phyloP scores from a whole-genome alignment of 2,797 vertebrate genomes.

The Sebastes umbrosus region DNA sequence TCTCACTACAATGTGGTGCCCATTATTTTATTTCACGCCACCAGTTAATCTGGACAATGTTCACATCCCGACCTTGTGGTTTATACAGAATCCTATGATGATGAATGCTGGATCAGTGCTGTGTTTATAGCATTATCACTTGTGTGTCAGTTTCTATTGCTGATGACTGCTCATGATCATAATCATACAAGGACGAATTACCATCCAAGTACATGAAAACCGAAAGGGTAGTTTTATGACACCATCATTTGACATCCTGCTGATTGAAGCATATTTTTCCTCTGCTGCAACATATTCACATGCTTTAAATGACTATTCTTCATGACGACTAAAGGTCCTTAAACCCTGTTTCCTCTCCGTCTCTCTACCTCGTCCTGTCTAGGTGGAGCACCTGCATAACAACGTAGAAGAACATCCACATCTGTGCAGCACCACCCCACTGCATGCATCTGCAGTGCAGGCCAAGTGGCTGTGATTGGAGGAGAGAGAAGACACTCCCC shows the following conservation, averaged over 20 bases:
- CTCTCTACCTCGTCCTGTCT: conserved; percentile 7
- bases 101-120: not conserved
- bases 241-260: conserved; percentile 2
- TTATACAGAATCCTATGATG: not conserved
- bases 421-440: not conserved
- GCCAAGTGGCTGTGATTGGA: conserved; percentile 31
- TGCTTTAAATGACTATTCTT: not conserved
- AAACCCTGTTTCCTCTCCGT: not conserved
- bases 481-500: conserved; percentile 15
- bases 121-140: not conserved
- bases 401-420: conserved; percentile 11
- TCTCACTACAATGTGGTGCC: not conserved
- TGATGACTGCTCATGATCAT: not conserved
- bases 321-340: not conserved
- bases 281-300: not conserved
- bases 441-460: conserved; percentile 44
- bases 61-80: not conserved
- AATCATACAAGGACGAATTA: conserved; percentile 10
- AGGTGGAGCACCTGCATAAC: conserved; percentile 39
- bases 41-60: not conserved
- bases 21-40: not conserved
- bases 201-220: not conserved
- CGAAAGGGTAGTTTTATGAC: conserved; percentile 6
- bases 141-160: not conserved
- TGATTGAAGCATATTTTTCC: conserved; percentile 24